Conservation (phyloP, 2,797 vertebrate genomes). For the Bradypus variegatus region DNA sequence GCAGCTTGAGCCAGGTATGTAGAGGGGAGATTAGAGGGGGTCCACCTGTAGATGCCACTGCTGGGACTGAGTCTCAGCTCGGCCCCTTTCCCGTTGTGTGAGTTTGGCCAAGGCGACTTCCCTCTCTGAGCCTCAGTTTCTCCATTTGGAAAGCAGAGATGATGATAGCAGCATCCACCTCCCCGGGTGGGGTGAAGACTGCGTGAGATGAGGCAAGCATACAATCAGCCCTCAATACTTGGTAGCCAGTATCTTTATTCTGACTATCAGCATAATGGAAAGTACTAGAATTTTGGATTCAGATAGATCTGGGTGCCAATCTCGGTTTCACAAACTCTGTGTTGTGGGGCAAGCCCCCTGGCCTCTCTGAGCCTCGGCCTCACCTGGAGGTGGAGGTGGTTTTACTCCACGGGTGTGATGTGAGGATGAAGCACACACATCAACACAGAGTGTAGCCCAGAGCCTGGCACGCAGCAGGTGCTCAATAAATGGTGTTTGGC, state of each 20-base stretch:
- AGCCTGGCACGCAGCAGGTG: background rate
- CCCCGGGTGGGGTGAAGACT: background rate
- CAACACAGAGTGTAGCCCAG: rapidly evolving
- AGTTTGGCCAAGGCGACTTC: background rate
- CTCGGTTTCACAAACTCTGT: background rate
- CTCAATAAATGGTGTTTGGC: rapidly evolving
- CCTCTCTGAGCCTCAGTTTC: background rate
- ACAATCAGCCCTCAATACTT: rapidly evolving
- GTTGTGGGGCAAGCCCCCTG: background rate
- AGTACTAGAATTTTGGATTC: background rate
- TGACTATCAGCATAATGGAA: background rate
- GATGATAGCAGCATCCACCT: background rate
- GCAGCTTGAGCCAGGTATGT: background rate
- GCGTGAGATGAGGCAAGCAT: background rate
- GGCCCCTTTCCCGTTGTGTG: background rate
- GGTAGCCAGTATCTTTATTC: no score
- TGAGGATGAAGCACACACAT: background rate
- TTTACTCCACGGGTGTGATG: background rate
- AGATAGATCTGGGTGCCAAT: no score
- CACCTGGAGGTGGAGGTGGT: background rate
- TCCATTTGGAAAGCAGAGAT: background rate
- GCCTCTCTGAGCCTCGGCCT: background rate
- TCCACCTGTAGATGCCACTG: background rate
- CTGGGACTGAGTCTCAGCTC: background rate
- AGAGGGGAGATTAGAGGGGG: background rate